Evolutionary conservation across 2,113 vertebrate genomes (phyloP).

Genomic region (Gallinago paraguaiae): DNA sequence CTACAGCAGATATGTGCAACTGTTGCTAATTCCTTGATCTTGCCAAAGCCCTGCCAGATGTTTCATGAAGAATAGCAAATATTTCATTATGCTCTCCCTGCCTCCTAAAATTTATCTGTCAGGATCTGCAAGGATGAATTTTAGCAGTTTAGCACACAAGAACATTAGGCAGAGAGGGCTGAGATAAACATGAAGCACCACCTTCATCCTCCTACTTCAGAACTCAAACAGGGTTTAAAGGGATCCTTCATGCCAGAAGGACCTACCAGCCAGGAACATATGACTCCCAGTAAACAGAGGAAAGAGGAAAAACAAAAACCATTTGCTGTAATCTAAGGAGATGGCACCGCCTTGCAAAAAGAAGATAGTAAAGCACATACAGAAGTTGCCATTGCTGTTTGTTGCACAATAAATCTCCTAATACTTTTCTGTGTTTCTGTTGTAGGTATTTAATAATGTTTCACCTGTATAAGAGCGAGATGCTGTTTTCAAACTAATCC

Average conservation of each 20-base stretch:
- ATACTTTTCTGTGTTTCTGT: not conserved
- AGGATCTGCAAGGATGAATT: slow-evolving; percentile 7
- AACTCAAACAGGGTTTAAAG: not conserved
- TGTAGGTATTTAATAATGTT: not conserved
- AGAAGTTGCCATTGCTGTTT: not conserved
- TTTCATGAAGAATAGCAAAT: slow-evolving; percentile 42
- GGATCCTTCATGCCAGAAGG: not conserved
- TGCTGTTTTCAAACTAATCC: slow-evolving; percentile 1
- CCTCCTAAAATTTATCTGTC: slow-evolving; percentile 33
- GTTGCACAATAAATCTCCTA: not conserved
- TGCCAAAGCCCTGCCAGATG: slow-evolving; percentile 57
- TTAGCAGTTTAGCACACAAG: not conserved
- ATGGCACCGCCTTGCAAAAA: not conserved
- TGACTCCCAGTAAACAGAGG: not conserved
- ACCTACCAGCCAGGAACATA: not conserved
- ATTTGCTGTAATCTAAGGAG: not conserved
- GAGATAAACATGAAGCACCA: not conserved
- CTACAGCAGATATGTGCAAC: slow-evolving; percentile 13
- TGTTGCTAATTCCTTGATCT: slow-evolving; percentile 32
- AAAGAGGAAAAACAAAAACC: not conserved
- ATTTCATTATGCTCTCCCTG: slow-evolving; percentile 29
- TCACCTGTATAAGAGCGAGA: not conserved
- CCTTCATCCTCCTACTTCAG: not conserved
- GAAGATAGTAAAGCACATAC: not conserved
- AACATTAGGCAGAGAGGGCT: not conserved